Conservation (phyloP, 2,797 vertebrate genomes). For the Acanthornis magna region DNA sequence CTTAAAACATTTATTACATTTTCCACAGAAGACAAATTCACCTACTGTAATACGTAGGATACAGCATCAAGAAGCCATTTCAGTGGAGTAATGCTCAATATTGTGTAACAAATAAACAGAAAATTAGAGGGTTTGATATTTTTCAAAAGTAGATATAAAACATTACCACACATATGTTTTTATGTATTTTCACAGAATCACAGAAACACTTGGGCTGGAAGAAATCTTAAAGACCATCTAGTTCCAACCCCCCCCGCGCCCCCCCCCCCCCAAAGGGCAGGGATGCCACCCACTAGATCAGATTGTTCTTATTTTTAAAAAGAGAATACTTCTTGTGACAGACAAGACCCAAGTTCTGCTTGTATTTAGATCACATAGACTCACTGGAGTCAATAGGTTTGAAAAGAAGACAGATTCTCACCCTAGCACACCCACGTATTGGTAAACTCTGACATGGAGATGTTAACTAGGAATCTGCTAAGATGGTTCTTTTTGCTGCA, state of each 20-base stretch:
- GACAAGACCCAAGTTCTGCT: background rate
- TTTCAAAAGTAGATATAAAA: background rate
- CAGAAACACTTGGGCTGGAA: background rate
- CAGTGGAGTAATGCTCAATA: background rate
- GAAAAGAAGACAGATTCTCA: background rate
- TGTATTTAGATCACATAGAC: background rate
- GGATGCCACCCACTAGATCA: background rate
- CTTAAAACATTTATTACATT: background rate
- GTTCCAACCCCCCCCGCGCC: accelerated
- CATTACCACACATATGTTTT: background rate
- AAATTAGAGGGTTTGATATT: background rate
- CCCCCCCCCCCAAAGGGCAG: background rate
- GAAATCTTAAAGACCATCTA: background rate
- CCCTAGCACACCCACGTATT: background rate
- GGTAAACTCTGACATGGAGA: background rate
- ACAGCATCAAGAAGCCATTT: background rate
- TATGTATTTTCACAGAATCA: background rate
- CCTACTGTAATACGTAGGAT: background rate
- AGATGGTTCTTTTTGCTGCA: background rate
- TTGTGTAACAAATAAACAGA: background rate
- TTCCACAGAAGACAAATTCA: background rate
- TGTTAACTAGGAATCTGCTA: background rate
- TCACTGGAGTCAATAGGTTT: background rate
- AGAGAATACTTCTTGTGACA: background rate
- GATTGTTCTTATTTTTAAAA: background rate